Conservation (phyloP, 2,113 vertebrate genomes). For the Turnix velox region DNA sequence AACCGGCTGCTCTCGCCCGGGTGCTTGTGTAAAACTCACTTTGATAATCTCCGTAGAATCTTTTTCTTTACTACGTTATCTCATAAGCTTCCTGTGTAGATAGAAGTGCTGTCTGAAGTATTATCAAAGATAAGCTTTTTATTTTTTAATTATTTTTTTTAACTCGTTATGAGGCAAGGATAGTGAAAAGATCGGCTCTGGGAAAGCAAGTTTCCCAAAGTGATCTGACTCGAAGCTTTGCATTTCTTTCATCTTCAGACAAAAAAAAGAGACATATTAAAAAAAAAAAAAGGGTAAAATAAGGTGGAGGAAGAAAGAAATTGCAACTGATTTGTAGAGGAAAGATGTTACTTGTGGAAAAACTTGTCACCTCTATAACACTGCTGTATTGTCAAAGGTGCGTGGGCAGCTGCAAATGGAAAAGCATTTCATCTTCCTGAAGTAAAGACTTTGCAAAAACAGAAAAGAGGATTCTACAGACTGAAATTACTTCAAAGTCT, state of each 20-base stretch:
- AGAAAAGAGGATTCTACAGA: neutral
- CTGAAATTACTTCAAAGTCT: neutral
- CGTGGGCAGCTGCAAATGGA: neutral
- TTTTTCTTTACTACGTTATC: accelerated
- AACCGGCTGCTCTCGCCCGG: neutral
- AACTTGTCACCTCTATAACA: neutral
- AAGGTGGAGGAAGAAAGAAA: neutral
- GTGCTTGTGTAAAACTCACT: accelerated
- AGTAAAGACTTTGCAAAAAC: neutral
- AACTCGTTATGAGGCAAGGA: neutral
- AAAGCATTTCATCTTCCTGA: neutral
- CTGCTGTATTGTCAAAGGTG: neutral
- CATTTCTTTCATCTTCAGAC: neutral
- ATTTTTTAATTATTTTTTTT: neutral
- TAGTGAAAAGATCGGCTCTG: neutral
- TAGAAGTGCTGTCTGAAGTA: neutral
- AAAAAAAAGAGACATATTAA: neutral
- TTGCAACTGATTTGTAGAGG: neutral
- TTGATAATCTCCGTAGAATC: accelerated
- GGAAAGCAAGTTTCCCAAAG: neutral
- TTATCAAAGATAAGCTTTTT: neutral
- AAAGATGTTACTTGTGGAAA: neutral
- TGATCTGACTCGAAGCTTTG: neutral
- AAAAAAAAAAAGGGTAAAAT: too few species aligned
- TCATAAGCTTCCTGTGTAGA: accelerated